Base-by-base conservation (phyloP, 2,888 invertebrate species). In the Allolobophora icterica region DNA sequence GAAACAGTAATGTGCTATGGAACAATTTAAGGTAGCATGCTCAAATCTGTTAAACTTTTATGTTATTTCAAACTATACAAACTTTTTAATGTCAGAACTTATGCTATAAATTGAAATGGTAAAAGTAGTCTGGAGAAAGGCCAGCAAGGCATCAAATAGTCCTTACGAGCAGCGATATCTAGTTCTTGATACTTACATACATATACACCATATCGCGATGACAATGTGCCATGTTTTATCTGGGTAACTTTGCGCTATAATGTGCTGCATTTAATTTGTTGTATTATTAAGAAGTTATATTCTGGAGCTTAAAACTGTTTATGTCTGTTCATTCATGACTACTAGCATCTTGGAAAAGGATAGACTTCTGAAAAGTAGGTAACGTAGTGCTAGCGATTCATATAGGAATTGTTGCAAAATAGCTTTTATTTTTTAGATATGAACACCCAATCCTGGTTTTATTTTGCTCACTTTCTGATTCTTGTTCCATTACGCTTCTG, bases 301-400 rank as follows among this genome's bases (percentile, higher is more conserved):
- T n/a, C 71, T 1, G 0, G 30, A 0, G 15, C 24, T 71, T 52
- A 52, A 71, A 71, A n/a, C 30, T 71, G 71, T 71, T 71, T 71
- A n/a, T 71, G 71, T 71, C 8, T 52, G 52, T 71, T 71, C 71
- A 71, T 71, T 71, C 11, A n/a, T n/a, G 71, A 71, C 30, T 71
- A 71, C n/a, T 71, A 71, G 71, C 71, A 71, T 71, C 71, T 71
- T n/a, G 71, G 71, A 71, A 42, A 71, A 71, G n/a, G 71, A 71
- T 71, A n/a, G 8, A 71, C 71, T 71, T 24, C 71, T 71, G n/a
- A 71, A 71, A 71, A 71, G 71, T 71, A 71, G 71, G 71, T 71
- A n/a, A n/a, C n/a, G 13, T 71, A 71, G 30, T 30, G 71, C 17
- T n/a, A 8, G n/a, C n/a, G 71, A 71, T 71, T 71, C n/a, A n/a